Evolutionary conservation across 2,797 vertebrate species (phyloP).

Genomic region (Podarcis siculus): DNA sequence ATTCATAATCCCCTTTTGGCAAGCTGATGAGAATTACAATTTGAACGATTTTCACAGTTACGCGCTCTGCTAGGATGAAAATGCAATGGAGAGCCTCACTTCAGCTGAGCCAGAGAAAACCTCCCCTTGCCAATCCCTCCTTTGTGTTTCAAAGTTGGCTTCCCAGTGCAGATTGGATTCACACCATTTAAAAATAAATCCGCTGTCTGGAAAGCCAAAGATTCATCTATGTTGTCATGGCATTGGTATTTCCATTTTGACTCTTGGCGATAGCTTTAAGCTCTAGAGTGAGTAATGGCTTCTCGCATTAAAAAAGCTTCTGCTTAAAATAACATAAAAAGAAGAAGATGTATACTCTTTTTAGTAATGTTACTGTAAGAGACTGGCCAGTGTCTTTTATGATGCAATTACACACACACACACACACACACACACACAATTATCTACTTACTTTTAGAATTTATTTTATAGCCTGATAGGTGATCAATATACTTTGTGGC

Average conservation of each 20-base stretch:
- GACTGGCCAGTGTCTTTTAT: constrained; percentile 20
- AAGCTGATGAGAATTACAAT: constrained; percentile 60
- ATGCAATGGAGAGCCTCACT: constrained; percentile 37
- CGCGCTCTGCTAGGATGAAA: constrained; percentile 45
- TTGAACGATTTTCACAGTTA: constrained; percentile 62
- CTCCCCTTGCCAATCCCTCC: constrained; percentile 48
- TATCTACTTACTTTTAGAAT: constrained; percentile 26
- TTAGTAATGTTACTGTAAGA: constrained; percentile 31
- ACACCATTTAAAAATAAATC: constrained; percentile 69
- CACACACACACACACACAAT: background rate
- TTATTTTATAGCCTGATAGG: background rate
- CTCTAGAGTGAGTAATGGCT: constrained; percentile 30
- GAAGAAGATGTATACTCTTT: background rate
- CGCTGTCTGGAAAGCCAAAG: constrained; percentile 67
- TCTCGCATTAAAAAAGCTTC: constrained; percentile 17
- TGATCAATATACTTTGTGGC: constrained; percentile 17
- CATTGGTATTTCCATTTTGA: constrained; percentile 62
- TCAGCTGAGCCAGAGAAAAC: constrained; percentile 59
- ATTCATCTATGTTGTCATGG: constrained; percentile 60
- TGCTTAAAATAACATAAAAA: background rate
- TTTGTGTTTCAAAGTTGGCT: constrained; percentile 65
- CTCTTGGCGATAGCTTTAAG: constrained; percentile 42
- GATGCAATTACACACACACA: background rate
- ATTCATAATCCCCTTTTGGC: constrained; percentile 57
- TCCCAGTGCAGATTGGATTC: constrained; percentile 65